Percentiles rank a stretch among this genome's conserved stretches.
phyloP scores from a whole-genome alignment of 2,888 invertebrate genomes.

The Brenthis hecate region DNA sequence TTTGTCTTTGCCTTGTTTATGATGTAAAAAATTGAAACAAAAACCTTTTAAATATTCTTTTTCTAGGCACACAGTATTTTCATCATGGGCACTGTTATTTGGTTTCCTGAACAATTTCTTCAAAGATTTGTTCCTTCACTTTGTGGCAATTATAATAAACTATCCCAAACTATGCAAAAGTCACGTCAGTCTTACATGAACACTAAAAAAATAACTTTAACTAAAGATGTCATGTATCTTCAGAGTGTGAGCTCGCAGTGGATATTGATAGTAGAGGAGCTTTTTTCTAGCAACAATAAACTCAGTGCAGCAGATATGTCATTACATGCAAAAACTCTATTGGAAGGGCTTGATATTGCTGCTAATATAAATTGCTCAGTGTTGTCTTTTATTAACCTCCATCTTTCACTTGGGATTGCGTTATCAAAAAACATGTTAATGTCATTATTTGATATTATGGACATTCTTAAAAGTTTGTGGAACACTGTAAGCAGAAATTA shows the following conservation, averaged over 20 bases:
- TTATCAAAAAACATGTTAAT: constrained; percentile 89
- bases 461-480: constrained; percentile 90
- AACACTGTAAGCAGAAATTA: constrained; percentile 86
- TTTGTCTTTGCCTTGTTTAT: too few relatives aligned
- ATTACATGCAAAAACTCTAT: constrained; percentile 65
- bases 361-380: constrained; percentile 83
- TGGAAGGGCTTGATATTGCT: constrained; percentile 86
- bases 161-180: constrained; percentile 70
- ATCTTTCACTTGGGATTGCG: constrained; percentile 87
- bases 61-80: constrained; percentile 89
- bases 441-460: constrained; percentile 90
- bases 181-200: constrained; percentile 82
- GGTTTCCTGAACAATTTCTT: constrained; percentile 93
- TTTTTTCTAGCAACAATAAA: constrained; percentile 64
- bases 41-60: constrained; percentile 17
- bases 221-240: constrained; percentile 83
- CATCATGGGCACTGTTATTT: constrained; percentile 89
- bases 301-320: constrained; percentile 73
- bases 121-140: constrained; percentile 83
- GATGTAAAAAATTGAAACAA: neutral
- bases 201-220: constrained; percentile 81
- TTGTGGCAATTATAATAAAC: constrained; percentile 76
- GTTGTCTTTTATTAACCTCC: constrained; percentile 84
- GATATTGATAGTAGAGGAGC: constrained; percentile 66
- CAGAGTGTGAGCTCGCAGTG: constrained; percentile 64